Conservation (phyloP, 30 jellyfish, hydroid and myxozoan genomes). For the Cassiopea andromeda region DNA sequence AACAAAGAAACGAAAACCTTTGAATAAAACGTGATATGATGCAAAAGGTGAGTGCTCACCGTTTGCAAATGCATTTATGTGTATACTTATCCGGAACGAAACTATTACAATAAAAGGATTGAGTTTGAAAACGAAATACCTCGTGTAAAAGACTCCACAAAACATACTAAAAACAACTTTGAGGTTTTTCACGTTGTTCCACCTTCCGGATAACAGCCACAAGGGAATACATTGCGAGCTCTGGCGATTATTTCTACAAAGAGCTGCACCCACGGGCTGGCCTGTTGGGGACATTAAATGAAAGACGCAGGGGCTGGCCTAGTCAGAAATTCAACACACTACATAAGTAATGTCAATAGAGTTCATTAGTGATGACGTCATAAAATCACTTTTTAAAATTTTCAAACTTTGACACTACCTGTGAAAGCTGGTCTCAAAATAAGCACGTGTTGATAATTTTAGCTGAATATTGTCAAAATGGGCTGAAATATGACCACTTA, state of each 20-base stretch:
- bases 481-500: too few species aligned
- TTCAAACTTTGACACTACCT: too few species aligned
- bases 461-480: too few species aligned
- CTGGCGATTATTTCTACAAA: not conserved
- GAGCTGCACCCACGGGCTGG: not conserved
- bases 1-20: not conserved
- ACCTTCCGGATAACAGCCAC: not conserved
- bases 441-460: too few species aligned
- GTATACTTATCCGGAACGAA: not conserved
- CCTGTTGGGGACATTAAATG: not conserved
- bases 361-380: too few species aligned
- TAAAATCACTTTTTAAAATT: too few species aligned
- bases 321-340: too few species aligned
- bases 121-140: slow-evolving; percentile 1
- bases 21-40: not conserved
- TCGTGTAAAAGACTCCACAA: slow-evolving; percentile 29
- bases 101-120: not conserved
- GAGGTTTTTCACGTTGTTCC: not conserved
- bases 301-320: not conserved
- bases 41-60: not conserved
- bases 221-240: too few species aligned
- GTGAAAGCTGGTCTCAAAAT: too few species aligned
- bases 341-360: too few species aligned
- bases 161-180: slow-evolving; percentile 19
- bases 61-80: not conserved